Percentiles rank a stretch among this genome's conserved stretches.
Conservation (phyloP, 2,888 invertebrate genomes). For the Rhagium mordax region DNA sequence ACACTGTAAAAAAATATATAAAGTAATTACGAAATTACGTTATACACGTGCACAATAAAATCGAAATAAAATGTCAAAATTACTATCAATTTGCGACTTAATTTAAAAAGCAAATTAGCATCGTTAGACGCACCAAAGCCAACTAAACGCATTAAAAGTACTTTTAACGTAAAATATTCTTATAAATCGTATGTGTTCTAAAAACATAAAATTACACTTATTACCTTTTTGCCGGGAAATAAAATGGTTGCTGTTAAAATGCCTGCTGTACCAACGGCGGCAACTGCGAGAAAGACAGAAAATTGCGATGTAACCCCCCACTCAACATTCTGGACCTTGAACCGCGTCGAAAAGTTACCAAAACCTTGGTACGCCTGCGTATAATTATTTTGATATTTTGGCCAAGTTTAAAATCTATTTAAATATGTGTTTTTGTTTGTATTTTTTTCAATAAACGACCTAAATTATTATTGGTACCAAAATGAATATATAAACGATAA, state of each 20-base stretch:
- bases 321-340: slow-evolving; percentile 15
- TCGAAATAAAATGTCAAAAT: slow-evolving; percentile 47
- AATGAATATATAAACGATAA: too few relatives aligned
- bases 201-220: slow-evolving; percentile 2
- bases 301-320: slow-evolving; percentile 11
- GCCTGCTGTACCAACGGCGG: slow-evolving; percentile 44
- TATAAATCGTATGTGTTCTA: slow-evolving; percentile 3
- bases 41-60: slow-evolving; percentile 50
- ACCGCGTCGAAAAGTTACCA: not conserved
- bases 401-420: too few relatives aligned
- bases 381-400: not conserved
- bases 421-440: too few relatives aligned
- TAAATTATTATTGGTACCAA: too few relatives aligned
- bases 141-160: slow-evolving; percentile 22
- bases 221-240: slow-evolving; percentile 40
- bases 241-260: slow-evolving; percentile 25
- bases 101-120: slow-evolving; percentile 35
- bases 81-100: slow-evolving; percentile 41
- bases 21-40: not conserved
- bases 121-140: slow-evolving; percentile 23
- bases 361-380: slow-evolving; percentile 5
- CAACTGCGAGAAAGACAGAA: slow-evolving; percentile 50
- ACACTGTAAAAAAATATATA: not conserved
- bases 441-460: too few relatives aligned
- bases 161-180: slow-evolving; percentile 4